Conservation (phyloP, 2,888 invertebrate species). For the Scaptodrosophila latifasciaeformis region DNA sequence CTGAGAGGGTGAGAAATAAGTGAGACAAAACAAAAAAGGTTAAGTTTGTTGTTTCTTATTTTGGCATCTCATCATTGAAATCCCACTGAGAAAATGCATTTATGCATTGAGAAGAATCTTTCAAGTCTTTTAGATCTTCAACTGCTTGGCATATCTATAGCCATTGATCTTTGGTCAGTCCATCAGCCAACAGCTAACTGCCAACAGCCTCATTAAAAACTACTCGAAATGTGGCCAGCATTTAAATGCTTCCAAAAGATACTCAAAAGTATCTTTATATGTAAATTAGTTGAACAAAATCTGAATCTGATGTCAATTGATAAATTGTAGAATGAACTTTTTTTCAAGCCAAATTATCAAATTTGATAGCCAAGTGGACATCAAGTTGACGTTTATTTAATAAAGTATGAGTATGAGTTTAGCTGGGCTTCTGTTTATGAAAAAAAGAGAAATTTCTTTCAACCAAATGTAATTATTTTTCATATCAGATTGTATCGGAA, state of each 20-base stretch:
- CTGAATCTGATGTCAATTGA: slow-evolving; percentile 43
- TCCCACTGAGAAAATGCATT: slow-evolving; percentile 6
- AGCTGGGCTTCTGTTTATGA: too few species aligned
- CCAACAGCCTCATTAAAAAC: slow-evolving; percentile 44
- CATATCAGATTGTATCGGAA: too few species aligned
- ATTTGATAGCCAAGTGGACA: too few species aligned
- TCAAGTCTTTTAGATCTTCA: too few species aligned
- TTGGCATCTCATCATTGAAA: slow-evolving; percentile 48
- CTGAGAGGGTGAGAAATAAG: too few species aligned
- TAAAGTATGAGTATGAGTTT: too few species aligned
- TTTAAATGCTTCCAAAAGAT: not conserved
- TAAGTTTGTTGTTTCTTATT: slow-evolving; percentile 22
- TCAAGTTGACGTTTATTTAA: too few species aligned
- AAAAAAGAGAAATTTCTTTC: too few species aligned
- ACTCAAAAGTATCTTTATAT: slow-evolving; percentile 30
- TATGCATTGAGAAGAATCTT: slow-evolving; percentile 5
- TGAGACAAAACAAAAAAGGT: slow-evolving; percentile 16
- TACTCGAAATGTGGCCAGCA: slow-evolving; percentile 3
- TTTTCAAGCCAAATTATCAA: too few species aligned
- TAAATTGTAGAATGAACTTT: slow-evolving; percentile 7
- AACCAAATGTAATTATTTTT: too few species aligned
- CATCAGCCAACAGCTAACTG: not conserved
- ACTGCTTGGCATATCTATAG: slow-evolving; percentile 35
- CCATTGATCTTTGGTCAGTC: not conserved
- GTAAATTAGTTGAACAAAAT: slow-evolving; percentile 50